A percentile compares a stretch with the other conserved stretches of the same genome.
Conservation (phyloP, 2,888 invertebrate genomes). For the Phytoseiulus persimilis region DNA sequence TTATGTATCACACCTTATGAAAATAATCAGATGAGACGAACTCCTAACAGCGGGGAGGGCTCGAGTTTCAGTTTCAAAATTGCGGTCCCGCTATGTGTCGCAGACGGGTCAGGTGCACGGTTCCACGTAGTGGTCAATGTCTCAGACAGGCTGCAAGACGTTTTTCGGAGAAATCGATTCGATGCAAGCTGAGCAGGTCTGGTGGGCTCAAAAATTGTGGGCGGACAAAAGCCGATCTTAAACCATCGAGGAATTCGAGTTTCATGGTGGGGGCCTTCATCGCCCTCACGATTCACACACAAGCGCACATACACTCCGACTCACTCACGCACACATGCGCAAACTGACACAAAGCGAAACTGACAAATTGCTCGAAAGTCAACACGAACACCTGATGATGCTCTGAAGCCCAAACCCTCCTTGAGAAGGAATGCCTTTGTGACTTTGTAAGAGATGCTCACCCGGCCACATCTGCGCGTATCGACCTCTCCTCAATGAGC, state of each 20-base stretch:
- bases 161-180: not conserved
- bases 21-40: no score
- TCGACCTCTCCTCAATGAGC: not conserved
- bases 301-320: not conserved
- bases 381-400: slow-evolving; percentile 20
- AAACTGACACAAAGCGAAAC: slow-evolving; percentile 21
- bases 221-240: not conserved
- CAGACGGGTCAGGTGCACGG: not conserved
- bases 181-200: not conserved
- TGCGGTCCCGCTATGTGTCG: not conserved
- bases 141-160: slow-evolving; percentile 5
- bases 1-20: no score
- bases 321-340: slow-evolving; percentile 15
- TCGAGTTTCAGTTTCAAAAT: no score
- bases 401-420: not conserved
- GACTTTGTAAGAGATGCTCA: not conserved
- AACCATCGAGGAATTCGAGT: not conserved
- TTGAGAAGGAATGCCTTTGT: not conserved
- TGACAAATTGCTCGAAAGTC: slow-evolving; percentile 37
- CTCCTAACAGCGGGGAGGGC: no score
- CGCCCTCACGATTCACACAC: not conserved
- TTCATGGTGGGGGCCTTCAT: not conserved
- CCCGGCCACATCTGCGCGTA: not conserved
- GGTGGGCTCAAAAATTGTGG: not conserved
- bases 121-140: not conserved